Evolutionary conservation across 2,888 invertebrate genomes (phyloP).

Genomic region (Leucoptera coffeella): DNA sequence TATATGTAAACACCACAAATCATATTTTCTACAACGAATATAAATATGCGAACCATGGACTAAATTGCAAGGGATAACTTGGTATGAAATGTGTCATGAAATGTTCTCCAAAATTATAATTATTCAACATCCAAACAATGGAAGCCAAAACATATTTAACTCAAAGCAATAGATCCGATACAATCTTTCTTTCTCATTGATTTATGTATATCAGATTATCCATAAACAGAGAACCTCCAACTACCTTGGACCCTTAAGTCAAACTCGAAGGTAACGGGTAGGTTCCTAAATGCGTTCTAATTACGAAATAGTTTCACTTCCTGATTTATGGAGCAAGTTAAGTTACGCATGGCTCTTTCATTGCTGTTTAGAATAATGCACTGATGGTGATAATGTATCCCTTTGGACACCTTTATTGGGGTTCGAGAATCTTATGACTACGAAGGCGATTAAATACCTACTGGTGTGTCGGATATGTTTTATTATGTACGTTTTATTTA

Average conservation of each 20-base stretch:
- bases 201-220: constrained; percentile 43
- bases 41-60: neutral
- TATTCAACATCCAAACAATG: neutral
- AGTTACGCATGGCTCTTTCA: constrained; percentile 25
- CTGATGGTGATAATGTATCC: no score
- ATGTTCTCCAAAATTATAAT: neutral
- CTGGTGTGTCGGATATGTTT: no score
- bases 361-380: no score
- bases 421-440: no score
- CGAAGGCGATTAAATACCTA: no score
- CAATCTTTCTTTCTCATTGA: constrained; percentile 23
- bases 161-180: constrained; percentile 33
- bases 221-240: constrained; percentile 45
- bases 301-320: constrained; percentile 55
- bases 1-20: no score
- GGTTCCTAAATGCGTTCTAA: constrained; percentile 53
- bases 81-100: neutral
- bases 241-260: constrained; percentile 51
- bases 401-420: no score
- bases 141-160: constrained; percentile 6
- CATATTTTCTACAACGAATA: no score
- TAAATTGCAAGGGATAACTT: neutral
- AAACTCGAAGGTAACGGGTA: constrained; percentile 35
- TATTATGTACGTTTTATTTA: no score
- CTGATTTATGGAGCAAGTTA: constrained; percentile 55